Evolutionary conservation across 2,797 vertebrate species (phyloP).

Genomic region (Anniella stebbinsi): DNA sequence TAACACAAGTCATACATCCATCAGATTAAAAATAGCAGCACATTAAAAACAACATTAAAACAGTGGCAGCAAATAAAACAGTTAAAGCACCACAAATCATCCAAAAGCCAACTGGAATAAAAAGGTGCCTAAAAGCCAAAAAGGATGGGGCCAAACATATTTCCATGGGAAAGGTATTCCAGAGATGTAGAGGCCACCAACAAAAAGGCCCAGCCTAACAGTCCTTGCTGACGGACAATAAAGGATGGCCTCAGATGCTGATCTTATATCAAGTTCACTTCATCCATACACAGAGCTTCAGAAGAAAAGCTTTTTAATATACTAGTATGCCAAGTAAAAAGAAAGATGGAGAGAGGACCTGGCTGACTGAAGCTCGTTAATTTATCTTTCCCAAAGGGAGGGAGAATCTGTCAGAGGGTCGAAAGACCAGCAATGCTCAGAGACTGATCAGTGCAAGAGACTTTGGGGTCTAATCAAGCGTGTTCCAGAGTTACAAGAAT

Average conservation of each 20-base stretch:
- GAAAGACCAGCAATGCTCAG: slow-evolving; percentile 53
- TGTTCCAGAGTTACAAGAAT: slow-evolving; percentile 79
- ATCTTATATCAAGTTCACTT: neutral
- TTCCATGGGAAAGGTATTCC: neutral
- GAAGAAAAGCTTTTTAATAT: slow-evolving; percentile 34
- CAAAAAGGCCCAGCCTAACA: neutral
- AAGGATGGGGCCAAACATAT: neutral
- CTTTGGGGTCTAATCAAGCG: slow-evolving; percentile 72
- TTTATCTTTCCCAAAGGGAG: slow-evolving; percentile 71
- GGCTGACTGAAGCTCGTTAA: slow-evolving; percentile 62
- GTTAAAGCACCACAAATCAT: neutral
- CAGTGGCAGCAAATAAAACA: neutral
- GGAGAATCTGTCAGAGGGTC: slow-evolving; percentile 67
- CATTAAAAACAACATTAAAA: neutral
- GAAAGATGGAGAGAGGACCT: slow-evolving; percentile 53
- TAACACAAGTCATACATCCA: neutral
- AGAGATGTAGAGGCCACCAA: neutral
- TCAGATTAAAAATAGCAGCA: neutral
- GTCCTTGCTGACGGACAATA: neutral
- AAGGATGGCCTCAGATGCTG: too few species aligned
- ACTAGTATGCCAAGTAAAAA: slow-evolving; percentile 17
- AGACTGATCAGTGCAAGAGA: slow-evolving; percentile 70
- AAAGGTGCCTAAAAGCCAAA: neutral
- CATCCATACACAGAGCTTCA: neutral
- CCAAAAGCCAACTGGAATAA: neutral